Base-by-base conservation (phyloP, 1,140 invertebrate genomes). In the Holcopasites calliopsidis region DNA sequence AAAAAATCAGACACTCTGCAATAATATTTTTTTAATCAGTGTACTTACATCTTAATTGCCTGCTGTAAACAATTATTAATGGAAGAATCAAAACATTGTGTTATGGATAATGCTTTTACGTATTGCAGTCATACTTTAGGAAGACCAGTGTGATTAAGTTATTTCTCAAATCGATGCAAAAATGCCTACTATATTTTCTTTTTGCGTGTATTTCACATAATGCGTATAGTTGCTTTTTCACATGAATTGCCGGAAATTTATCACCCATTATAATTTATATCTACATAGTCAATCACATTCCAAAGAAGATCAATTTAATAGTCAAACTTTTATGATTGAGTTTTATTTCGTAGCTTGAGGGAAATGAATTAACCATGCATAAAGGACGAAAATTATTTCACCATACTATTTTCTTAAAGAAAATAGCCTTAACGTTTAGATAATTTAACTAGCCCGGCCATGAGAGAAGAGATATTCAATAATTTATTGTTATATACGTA, bases 91-190 rank as follows among this genome's bases (percentile, higher is more conserved):
- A 62, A 50, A 23, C 26, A 64, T 52, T 3, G 44, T 76, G 70
- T 82, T 73, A 60, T 62, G 80, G 80, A 81, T 81, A 77, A 82
- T 81, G 55, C 69, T 82, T 81, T 81, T 82, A 82, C 50, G 68
- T 81, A 81, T 79, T 79, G 26, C 54, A 71, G 44, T 75, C 50
- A 61, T 76, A 38, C 74, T 65, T 75, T 80, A 75, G 65, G 50
- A 52, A 31, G 42, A 58, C 11, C 10, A 38, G 16, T 13, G 11
- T 57, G 26, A 52, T 72, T 72, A 79, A 74, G 31, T 74, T 68
- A 74, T 74, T 74, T 73, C 66, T 33, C 38, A 62, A 11, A 71
- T 71, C 3, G 28, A 52, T 38, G 71, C 42, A 35, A 42, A 66
- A 35, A 1, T 62, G 60, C 21, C n/a, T 33, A 61, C 18, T 33